These are phyloP conservation scores for Sinella curviseta DNA, from an alignment of 1,140 invertebrate genomes.

Conservation along the genomic window DNA sequence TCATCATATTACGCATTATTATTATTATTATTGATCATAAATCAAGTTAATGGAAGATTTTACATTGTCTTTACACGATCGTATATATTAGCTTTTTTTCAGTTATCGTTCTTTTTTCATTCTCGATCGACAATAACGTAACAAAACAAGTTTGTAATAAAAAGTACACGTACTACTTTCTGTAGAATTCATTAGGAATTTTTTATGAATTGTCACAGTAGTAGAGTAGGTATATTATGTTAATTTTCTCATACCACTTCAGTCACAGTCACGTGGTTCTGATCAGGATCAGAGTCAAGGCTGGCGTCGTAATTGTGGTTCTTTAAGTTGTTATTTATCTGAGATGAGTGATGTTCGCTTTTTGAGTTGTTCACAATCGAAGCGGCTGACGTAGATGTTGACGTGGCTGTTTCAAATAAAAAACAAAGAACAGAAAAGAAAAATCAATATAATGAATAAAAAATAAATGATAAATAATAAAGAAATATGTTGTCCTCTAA, in stretches of 20 bases:
- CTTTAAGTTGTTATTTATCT: constrained; percentile 2
- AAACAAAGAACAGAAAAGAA: constrained; percentile 26
- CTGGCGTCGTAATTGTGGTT: constrained; percentile 11
- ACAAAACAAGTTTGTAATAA: no score
- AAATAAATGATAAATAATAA: background rate
- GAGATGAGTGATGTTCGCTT: background rate
- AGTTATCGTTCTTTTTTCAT: no score
- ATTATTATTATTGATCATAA: background rate
- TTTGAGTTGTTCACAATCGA: constrained; percentile 3
- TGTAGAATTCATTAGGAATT: background rate
- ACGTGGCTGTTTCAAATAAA: constrained; percentile 17
- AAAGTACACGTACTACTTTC: no score
- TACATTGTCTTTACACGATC: background rate
- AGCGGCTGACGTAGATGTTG: background rate
- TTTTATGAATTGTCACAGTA: background rate
- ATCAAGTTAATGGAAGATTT: background rate
- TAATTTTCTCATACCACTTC: constrained; percentile 26
- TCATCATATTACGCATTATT: background rate
- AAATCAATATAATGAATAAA: constrained; percentile 19
- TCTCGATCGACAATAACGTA: no score
- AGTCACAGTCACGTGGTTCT: constrained; percentile 15
- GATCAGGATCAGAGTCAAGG: constrained; percentile 18
- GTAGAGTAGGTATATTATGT: no score
- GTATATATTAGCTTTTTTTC: no score
- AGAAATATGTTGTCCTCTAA: background rate